phyloP scores from a whole-genome alignment of 2,888 invertebrate genomes.

The Heterodera filipjevi region DNA sequence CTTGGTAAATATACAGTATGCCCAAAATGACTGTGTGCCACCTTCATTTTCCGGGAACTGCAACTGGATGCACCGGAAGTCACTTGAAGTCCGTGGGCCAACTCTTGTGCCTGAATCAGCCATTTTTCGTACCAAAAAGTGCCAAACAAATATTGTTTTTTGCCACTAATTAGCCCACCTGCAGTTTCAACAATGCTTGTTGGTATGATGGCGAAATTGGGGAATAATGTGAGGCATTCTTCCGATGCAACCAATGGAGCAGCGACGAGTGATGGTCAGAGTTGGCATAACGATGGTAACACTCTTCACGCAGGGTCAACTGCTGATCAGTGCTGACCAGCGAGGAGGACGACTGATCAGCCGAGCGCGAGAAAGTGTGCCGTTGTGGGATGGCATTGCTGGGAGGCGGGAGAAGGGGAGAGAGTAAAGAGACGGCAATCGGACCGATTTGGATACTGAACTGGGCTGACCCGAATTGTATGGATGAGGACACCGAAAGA shows the following conservation, averaged over 20 bases:
- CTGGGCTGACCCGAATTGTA: no score
- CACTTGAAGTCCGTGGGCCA: conserved; percentile 60
- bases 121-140: background rate
- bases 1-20: no score
- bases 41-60: conserved; percentile 56
- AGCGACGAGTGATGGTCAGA: conserved; percentile 55
- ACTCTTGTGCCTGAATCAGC: conserved; percentile 48
- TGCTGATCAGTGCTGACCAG: background rate
- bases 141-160: no score
- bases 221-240: conserved; percentile 63
- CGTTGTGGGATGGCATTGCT: background rate
- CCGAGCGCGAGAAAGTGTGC: background rate
- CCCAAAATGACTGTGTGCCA: conserved; percentile 16
- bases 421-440: no score
- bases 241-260: conserved; percentile 60
- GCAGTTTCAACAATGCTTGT: conserved; percentile 58
- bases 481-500: no score
- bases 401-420: no score
- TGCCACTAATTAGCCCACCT: conserved; percentile 48
- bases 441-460: no score
- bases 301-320: conserved; percentile 48
- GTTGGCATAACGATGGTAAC: conserved; percentile 50
- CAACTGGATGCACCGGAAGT: conserved; percentile 60
- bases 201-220: conserved; percentile 63
- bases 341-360: background rate